Conservation (phyloP, 2,113 vertebrate genomes). For the Thinocorus orbignyianus region DNA sequence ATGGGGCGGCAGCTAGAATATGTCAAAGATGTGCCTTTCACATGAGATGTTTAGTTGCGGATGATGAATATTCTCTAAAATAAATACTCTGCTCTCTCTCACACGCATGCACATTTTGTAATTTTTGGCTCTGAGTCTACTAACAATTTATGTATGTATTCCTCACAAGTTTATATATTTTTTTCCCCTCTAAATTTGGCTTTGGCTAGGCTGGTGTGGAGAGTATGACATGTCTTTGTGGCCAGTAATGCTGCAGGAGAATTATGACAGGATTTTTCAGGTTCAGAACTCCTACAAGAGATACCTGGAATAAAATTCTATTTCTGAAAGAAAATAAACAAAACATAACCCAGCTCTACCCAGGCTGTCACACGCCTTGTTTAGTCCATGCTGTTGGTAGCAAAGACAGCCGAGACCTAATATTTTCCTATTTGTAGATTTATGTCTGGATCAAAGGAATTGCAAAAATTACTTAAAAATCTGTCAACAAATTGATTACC, state of each 20-base stretch:
- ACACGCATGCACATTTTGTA: background rate
- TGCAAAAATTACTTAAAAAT: background rate
- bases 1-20: background rate
- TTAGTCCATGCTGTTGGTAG: background rate
- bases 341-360: background rate
- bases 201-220: background rate
- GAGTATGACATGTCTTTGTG: background rate
- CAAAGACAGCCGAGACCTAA: background rate
- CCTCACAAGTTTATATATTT: background rate
- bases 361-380: background rate
- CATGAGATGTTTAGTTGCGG: background rate
- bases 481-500: background rate
- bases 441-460: background rate
- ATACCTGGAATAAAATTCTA: background rate
- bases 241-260: background rate
- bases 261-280: background rate
- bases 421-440: background rate
- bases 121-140: background rate
- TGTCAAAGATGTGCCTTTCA: background rate
- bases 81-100: background rate
- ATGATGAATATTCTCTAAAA: background rate
- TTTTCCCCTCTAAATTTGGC: background rate
- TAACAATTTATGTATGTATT: background rate
- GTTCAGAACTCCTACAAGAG: background rate
- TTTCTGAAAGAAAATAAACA: background rate